Percentiles rank a stretch among this genome's conserved stretches.
Conservation (phyloP, 1,140 invertebrate species). For the Aphis craccivora region DNA sequence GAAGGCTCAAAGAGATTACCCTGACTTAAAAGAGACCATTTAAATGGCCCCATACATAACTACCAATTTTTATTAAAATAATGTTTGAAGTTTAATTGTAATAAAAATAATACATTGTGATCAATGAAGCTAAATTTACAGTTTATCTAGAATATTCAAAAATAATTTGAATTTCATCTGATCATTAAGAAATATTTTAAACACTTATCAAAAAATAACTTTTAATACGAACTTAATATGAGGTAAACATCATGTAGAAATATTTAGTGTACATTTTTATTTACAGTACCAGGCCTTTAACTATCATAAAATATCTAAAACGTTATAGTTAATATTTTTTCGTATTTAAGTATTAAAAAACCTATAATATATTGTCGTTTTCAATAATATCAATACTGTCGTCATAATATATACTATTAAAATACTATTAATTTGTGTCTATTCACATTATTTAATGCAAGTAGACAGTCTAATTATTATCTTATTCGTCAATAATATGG, state of each 20-base stretch:
- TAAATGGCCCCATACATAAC: slow-evolving; percentile 3
- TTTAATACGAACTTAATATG: no score
- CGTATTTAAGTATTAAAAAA: not conserved
- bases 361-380: not conserved
- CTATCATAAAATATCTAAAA: not conserved
- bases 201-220: no score
- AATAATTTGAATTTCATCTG: no score
- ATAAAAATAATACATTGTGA: slow-evolving; percentile 3
- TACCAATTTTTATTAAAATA: slow-evolving; percentile 19
- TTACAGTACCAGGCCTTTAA: no score
- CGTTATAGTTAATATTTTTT: not conserved
- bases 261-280: no score
- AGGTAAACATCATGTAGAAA: no score
- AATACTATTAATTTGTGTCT: not conserved
- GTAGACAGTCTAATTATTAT: not conserved
- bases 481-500: not conserved
- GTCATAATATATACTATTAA: not conserved
- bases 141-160: no score
- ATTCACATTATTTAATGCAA: not conserved
- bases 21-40: slow-evolving; percentile 24
- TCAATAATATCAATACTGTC: not conserved
- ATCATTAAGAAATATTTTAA: no score
- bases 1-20: slow-evolving; percentile 23
- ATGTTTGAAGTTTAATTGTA: slow-evolving; percentile 13
- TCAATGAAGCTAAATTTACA: not conserved